These are phyloP conservation scores for Ennomos erosarius DNA, from an alignment of 2,888 invertebrate genomes.

Conservation along the genomic window DNA sequence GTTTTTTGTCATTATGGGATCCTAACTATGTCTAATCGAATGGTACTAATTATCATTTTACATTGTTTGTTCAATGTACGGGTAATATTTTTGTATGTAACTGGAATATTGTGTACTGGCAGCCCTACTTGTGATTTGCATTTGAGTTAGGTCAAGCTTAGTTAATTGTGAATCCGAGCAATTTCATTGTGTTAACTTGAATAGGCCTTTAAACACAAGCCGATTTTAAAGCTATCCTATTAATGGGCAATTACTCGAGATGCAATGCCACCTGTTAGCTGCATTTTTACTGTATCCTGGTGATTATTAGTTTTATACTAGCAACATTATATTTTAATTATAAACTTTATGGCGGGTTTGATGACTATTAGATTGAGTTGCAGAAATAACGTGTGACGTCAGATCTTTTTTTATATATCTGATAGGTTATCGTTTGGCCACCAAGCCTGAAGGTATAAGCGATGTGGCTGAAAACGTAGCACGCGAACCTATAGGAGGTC, in stretches of 20 bases:
- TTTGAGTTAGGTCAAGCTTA: slow-evolving; percentile 72
- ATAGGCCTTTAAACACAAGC: slow-evolving; percentile 55
- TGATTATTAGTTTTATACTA: slow-evolving; percentile 22
- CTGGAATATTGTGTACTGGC: slow-evolving; percentile 1
- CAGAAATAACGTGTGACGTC: too few species aligned
- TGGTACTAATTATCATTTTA: too few species aligned
- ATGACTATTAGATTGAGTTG: slow-evolving; percentile 5
- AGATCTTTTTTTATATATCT: too few species aligned
- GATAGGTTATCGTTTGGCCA: too few species aligned
- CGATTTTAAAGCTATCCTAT: slow-evolving; percentile 64
- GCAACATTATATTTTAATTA: slow-evolving; percentile 49
- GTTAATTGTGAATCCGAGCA: slow-evolving; percentile 78
- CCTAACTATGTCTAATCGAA: too few species aligned
- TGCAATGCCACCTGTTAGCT: slow-evolving; percentile 55
- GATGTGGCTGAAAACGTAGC: too few species aligned
- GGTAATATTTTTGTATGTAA: too few species aligned
- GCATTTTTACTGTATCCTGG: slow-evolving; percentile 31
- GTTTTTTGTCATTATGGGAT: too few species aligned
- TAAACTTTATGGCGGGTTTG: slow-evolving; percentile 19
- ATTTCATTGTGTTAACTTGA: slow-evolving; percentile 77
- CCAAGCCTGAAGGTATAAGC: too few species aligned
- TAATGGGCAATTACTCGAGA: slow-evolving; percentile 74
- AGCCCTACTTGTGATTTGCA: slow-evolving; percentile 65
- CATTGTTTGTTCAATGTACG: too few species aligned
- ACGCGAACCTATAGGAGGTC: too few species aligned